Base-by-base conservation (phyloP, 1,140 invertebrate genomes). In the Ostrea denselamellosa region DNA sequence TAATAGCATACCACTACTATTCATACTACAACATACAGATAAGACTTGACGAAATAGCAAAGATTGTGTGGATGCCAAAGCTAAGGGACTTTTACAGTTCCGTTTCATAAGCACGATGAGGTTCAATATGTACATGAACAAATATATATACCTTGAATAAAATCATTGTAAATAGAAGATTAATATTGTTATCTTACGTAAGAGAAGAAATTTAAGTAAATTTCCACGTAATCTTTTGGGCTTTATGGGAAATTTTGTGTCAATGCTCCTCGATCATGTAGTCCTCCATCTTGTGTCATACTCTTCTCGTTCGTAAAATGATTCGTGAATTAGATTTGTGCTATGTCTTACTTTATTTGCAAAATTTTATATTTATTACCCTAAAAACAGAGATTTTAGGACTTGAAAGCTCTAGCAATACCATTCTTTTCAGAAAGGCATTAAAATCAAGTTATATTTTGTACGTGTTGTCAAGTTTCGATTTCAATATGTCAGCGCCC, bases 401-500 rank as follows among this genome's bases (percentile, higher is more conserved):
- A 62, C 2, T 62, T 62, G 0, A 62, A 62, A 19, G 7, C 3
- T 62, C 19, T 44, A 44, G 5, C 34, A 44, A 44, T 5, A 44
- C 5, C 5, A 44, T 44, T 5, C 5, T 44, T 2, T 44, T 44
- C 5, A 44, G 34, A 44, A 1, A 44, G 56, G 1, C n/a, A 17
- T 62, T 62, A 19, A 19, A 44, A 3, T n/a, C 17, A 17, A 62
- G 17, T 62, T 19, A 62, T 3, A n/a, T 62, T 19, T 62, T 19
- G 56, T 5, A 62, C 56, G 17, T 19, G 17, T n/a, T 62, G 14
- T n/a, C 56, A 19, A 62, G 14, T 62, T 19, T 3, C 14, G 56
- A 62, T 62, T 62, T 62, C 68, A 77, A 77, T 34, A 77, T 77
- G 68, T 22, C 68, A 77, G 68, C 68, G 25, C 25, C 25, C 68